Evolutionary conservation across 2,888 invertebrate species (phyloP).

Genomic region (Andrena praecox): DNA sequence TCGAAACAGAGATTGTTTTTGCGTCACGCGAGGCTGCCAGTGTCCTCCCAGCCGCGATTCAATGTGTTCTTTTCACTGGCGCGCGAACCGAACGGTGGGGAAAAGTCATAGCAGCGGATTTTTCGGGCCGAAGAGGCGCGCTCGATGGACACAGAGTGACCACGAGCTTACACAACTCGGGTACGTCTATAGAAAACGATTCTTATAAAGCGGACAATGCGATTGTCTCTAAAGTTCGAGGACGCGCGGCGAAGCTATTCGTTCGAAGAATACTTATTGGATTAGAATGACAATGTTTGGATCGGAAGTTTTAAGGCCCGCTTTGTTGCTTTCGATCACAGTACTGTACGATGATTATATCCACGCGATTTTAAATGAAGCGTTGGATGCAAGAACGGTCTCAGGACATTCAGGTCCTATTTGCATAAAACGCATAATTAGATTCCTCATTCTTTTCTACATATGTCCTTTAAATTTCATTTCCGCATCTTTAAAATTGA

Average conservation of each 20-base stretch:
- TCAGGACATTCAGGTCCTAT: too few species aligned
- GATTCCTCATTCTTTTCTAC: too few species aligned
- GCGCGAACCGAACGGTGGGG: constrained; percentile 18
- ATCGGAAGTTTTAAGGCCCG: neutral
- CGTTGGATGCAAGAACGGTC: too few species aligned
- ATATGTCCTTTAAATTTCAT: too few species aligned
- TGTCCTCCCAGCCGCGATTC: constrained; percentile 42
- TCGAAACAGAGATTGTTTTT: constrained; percentile 54
- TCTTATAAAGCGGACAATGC: neutral
- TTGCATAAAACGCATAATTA: too few species aligned
- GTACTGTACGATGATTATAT: neutral
- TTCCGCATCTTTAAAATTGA: too few species aligned
- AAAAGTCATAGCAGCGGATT: constrained; percentile 11
- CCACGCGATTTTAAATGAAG: neutral
- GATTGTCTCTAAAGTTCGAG: neutral
- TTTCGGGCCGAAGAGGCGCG: neutral
- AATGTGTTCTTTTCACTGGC: constrained; percentile 27
- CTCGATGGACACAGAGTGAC: neutral
- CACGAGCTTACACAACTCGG: neutral
- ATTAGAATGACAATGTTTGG: neutral
- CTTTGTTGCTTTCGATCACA: too few species aligned
- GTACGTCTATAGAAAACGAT: neutral
- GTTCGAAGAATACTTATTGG: neutral
- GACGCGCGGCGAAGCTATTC: neutral
- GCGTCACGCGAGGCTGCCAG: constrained; percentile 50